Evolutionary conservation across 2,797 vertebrate species (phyloP).

Genomic region (Nyctalus aviator): DNA sequence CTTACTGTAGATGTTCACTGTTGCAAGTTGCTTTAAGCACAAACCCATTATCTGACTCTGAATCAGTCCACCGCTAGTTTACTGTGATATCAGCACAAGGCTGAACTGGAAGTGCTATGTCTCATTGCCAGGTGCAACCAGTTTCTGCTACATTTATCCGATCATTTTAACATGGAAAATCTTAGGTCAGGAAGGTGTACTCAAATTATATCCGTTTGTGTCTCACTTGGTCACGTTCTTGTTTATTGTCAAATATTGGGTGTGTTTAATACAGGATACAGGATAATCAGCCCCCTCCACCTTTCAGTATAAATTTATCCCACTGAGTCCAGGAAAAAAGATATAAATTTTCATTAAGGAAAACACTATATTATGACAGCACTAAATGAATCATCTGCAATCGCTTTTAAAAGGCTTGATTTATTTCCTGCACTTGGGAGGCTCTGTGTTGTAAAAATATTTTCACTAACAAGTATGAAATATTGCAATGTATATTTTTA

Average conservation of each 20-base stretch:
- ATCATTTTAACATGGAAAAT: constrained; percentile 57
- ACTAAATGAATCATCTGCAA: constrained; percentile 83
- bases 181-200: constrained; percentile 41
- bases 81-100: background rate
- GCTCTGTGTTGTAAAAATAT: constrained; percentile 82
- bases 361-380: constrained; percentile 82
- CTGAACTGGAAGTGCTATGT: background rate
- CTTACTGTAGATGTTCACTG: background rate
- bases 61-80: constrained; percentile 23
- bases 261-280: constrained; percentile 59
- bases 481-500: constrained; percentile 67
- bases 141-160: constrained; percentile 31
- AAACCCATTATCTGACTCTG: constrained; percentile 50
- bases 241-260: constrained; percentile 44
- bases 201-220: constrained; percentile 29
- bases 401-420: constrained; percentile 84
- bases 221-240: constrained; percentile 34
- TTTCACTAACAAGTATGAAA: constrained; percentile 85
- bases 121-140: constrained; percentile 65
- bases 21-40: constrained; percentile 16
- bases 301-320: constrained; percentile 76
- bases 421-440: constrained; percentile 81
- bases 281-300: background rate
- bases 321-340: constrained; percentile 66
- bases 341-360: constrained; percentile 85